Evolutionary conservation across 2,113 vertebrate species (phyloP).

Genomic region (Sturnus vulgaris): DNA sequence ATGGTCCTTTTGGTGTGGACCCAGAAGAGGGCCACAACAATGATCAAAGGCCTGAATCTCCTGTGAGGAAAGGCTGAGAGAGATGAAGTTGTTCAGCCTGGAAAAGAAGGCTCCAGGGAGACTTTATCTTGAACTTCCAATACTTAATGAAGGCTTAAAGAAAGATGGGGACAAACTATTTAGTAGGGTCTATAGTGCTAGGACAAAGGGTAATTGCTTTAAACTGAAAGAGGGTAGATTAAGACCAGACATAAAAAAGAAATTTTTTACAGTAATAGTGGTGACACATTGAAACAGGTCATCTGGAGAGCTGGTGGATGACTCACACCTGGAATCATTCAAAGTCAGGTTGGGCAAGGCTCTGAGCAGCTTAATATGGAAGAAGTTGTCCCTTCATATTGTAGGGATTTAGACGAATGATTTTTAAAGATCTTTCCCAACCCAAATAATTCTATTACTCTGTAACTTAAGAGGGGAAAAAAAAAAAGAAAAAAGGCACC

Average conservation of each 20-base stretch:
- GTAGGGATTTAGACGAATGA: background rate
- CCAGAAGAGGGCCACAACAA: background rate
- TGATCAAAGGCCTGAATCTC: background rate
- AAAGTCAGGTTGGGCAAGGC: fast-evolving
- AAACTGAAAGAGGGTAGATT: background rate
- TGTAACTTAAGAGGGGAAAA: background rate
- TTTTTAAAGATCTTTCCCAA: background rate
- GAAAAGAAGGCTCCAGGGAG: background rate
- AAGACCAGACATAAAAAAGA: background rate
- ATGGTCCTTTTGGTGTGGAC: fast-evolving
- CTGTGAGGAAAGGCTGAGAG: background rate
- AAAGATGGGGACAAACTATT: background rate
- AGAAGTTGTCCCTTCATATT: background rate
- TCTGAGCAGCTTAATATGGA: background rate
- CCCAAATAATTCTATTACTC: background rate
- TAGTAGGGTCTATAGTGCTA: background rate
- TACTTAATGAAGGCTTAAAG: background rate
- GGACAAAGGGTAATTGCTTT: background rate
- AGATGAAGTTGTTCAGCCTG: background rate
- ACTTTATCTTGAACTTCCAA: background rate
- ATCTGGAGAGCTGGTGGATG: background rate
- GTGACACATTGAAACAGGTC: background rate
- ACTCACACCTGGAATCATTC: background rate
- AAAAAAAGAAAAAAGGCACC: background rate
- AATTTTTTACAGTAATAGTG: background rate